These are phyloP conservation scores for Picus viridis DNA, from an alignment of 2,797 vertebrate species.

Conservation along the genomic window DNA sequence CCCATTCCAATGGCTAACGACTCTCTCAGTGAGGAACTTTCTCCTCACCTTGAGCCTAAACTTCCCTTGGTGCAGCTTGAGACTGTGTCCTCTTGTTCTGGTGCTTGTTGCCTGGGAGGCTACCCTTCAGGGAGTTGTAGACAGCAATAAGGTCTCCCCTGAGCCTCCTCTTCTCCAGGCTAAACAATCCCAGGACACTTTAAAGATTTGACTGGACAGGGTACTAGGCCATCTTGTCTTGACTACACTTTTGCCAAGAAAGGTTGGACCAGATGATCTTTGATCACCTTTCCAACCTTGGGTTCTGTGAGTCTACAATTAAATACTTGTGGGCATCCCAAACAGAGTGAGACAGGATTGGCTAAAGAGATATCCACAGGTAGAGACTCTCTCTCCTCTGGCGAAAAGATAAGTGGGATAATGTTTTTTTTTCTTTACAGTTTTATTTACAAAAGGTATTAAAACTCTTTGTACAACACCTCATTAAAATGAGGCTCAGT, in stretches of 20 bases:
- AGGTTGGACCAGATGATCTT: background rate
- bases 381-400: background rate
- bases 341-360: background rate
- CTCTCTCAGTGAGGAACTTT: too few relatives aligned
- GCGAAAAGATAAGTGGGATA: background rate
- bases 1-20: too few relatives aligned
- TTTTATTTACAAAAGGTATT: conserved; percentile 99
- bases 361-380: background rate
- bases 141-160: too few relatives aligned
- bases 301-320: background rate
- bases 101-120: too few relatives aligned
- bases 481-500: conserved; percentile 91
- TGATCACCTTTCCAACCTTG: background rate
- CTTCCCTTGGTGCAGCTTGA: too few relatives aligned
- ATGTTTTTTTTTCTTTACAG: conserved; percentile 87
- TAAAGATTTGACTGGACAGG: too few relatives aligned
- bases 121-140: too few relatives aligned
- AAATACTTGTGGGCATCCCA: background rate
- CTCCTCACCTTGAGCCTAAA: too few relatives aligned
- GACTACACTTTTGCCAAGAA: background rate
- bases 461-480: conserved; percentile 99
- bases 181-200: too few relatives aligned
- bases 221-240: too few relatives aligned
- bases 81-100: too few relatives aligned
- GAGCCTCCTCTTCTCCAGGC: too few relatives aligned